Evolutionary conservation across 2,113 vertebrate genomes (phyloP).

Genomic region (Misgurnus mizolepis): DNA sequence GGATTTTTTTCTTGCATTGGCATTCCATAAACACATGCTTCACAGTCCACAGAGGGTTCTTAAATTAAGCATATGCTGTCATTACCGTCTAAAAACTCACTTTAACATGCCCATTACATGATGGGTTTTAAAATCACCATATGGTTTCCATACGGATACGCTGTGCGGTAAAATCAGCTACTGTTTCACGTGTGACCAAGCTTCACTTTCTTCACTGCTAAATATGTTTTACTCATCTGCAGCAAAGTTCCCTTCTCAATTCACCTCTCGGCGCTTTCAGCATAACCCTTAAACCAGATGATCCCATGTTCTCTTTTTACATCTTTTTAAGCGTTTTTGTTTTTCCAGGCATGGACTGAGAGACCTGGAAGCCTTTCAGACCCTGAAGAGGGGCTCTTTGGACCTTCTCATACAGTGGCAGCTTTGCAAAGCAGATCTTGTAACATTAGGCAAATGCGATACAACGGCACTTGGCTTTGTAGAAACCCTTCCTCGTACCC

Average conservation of each 20-base stretch:
- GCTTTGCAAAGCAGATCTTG: conserved; percentile 71
- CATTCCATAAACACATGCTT: neutral
- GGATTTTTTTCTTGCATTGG: neutral
- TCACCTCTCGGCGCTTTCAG: conserved; percentile 63
- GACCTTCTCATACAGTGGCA: conserved; percentile 74
- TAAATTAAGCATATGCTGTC: neutral
- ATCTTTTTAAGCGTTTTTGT: conserved; percentile 77
- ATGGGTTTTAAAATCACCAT: neutral
- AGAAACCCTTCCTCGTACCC: neutral
- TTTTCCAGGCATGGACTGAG: conserved; percentile 83
- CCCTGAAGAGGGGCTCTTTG: conserved; percentile 72
- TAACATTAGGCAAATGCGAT: conserved; percentile 73
- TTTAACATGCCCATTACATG: neutral
- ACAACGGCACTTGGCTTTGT: conserved; percentile 67
- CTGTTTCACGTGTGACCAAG: neutral
- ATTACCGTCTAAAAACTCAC: neutral
- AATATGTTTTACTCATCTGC: neutral
- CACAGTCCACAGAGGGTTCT: neutral
- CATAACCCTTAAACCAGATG: conserved; percentile 76
- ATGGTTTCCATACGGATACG: neutral
- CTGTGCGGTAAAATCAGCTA: neutral
- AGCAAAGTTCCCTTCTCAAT: conserved; percentile 44
- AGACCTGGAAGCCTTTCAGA: conserved; percentile 81
- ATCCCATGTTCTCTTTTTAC: conserved; percentile 75
- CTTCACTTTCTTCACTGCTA: neutral